Evolutionary conservation across 64 coral and sea anemone species (phyloP).

Genomic region (Dendronephthya gigantea): DNA sequence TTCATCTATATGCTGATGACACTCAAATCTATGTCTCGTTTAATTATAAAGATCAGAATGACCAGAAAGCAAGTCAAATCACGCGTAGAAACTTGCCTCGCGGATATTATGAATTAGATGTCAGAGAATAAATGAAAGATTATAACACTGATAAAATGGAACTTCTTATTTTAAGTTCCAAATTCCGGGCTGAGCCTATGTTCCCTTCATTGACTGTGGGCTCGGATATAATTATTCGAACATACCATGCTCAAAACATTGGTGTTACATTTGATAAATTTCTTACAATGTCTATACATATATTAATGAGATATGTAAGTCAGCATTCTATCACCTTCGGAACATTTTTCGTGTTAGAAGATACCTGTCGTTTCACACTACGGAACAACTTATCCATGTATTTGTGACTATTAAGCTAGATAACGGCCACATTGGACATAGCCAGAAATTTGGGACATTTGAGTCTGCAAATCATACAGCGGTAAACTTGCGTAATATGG

Average conservation of each 20-base stretch:
- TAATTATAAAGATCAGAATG: background rate
- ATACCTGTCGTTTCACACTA: no score
- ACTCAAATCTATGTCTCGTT: background rate
- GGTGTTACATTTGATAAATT: no score
- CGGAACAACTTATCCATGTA: background rate
- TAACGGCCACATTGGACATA: no score
- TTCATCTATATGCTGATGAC: background rate
- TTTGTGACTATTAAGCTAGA: background rate
- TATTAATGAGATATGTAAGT: no score
- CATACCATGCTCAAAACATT: conserved; percentile 15
- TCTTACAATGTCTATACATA: no score
- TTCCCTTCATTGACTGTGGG: conserved; percentile 4
- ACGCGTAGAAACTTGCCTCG: background rate
- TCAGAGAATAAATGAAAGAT: background rate
- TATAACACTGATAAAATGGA: background rate
- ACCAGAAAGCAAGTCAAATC: background rate
- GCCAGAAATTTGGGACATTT: no score
- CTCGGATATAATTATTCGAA: background rate
- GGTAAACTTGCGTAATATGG: no score
- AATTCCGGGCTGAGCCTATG: background rate
- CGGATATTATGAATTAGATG: background rate
- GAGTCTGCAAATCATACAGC: no score
- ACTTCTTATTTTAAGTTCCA: background rate
- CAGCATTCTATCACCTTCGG: no score
- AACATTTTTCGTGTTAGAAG: background rate